phyloP scores from a whole-genome alignment of 2,888 invertebrate genomes.

The Latheticus oryzae region DNA sequence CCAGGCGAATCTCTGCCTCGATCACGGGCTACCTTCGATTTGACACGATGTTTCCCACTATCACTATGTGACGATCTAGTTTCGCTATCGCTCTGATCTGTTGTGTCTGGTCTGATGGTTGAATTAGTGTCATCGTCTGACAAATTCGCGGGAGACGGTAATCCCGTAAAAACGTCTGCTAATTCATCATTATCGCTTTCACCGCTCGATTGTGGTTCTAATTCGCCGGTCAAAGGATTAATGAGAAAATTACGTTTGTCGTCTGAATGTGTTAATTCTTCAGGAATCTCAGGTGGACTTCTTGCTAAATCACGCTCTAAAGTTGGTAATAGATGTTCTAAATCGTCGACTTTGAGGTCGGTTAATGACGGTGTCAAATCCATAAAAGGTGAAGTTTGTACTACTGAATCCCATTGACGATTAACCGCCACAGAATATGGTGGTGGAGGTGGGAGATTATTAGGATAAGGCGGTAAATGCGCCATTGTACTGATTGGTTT shows the following conservation, averaged over 20 bases:
- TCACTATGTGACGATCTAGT: constrained; percentile 59
- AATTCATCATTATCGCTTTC: constrained; percentile 69
- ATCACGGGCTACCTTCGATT: constrained; percentile 54
- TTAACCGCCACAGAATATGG: constrained; percentile 55
- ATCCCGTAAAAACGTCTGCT: constrained; percentile 63
- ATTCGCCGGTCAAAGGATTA: constrained; percentile 88
- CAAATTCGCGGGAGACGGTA: constrained; percentile 57
- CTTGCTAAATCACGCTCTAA: constrained; percentile 71
- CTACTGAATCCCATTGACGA: constrained; percentile 53
- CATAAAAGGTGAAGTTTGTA: constrained; percentile 53
- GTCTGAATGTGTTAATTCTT: constrained; percentile 68
- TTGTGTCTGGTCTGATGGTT: constrained; percentile 66
- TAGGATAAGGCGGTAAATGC: constrained; percentile 21
- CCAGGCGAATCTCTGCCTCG: constrained; percentile 62
- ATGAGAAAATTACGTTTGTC: constrained; percentile 79
- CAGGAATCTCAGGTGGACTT: constrained; percentile 67
- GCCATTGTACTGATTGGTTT: constrained; percentile 45
- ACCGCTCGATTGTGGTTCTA: constrained; percentile 81
- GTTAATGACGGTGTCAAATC: constrained; percentile 63
- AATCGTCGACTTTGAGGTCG: constrained; percentile 67
- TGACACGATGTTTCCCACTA: constrained; percentile 59
- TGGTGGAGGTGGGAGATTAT: constrained; percentile 53
- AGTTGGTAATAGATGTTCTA: constrained; percentile 75
- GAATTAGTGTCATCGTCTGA: constrained; percentile 72
- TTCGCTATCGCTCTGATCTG: constrained; percentile 64